These are phyloP conservation scores for Rhopalosiphum nymphaeae DNA, from an alignment of 2,888 invertebrate genomes.

Conservation along the genomic window DNA sequence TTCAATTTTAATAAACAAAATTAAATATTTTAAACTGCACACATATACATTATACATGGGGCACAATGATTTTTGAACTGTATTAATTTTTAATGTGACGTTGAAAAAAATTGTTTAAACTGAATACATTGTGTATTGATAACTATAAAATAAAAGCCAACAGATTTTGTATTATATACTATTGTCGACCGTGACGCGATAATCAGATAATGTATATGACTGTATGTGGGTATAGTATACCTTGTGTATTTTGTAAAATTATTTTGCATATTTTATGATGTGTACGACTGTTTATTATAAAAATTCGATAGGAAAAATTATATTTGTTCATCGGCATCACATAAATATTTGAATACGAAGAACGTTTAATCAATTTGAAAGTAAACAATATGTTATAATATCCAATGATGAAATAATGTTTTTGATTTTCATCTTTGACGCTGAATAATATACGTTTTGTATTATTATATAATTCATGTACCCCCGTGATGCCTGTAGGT, in stretches of 20 bases:
- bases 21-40: constrained; percentile 2
- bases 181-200: background rate
- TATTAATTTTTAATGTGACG: background rate
- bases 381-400: background rate
- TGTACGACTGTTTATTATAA: background rate
- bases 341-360: background rate
- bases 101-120: background rate
- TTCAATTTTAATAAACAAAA: constrained; percentile 21
- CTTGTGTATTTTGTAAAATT: background rate
- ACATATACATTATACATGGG: background rate
- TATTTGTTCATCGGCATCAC: background rate
- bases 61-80: too few species aligned
- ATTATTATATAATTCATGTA: background rate
- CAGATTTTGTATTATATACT: background rate
- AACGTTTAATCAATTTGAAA: background rate
- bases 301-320: background rate
- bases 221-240: background rate
- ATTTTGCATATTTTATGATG: background rate
- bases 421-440: background rate
- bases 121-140: background rate
- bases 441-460: background rate
- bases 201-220: background rate
- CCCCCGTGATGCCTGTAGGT: background rate
- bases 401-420: background rate
- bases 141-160: background rate